Evolutionary conservation across 1,140 invertebrate genomes (phyloP), one percentile per base, ranked within the genome.

Genomic region (Choristoneura fumiferana): DNA sequence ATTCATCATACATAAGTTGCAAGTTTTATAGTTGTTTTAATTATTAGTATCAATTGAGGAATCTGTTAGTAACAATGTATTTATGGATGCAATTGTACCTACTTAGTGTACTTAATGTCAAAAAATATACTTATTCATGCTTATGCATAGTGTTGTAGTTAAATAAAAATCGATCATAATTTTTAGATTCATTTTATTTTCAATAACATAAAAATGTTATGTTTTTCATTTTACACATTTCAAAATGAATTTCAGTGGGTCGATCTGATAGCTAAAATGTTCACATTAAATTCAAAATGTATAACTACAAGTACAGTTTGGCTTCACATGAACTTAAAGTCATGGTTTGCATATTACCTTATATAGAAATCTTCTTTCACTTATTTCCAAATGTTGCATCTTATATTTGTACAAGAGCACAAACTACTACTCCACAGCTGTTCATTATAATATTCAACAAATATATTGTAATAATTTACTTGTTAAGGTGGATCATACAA

Each of bases 151-250:
- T 29, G 6, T 6, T 34, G 13, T 12, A 54, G n/a, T 37, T 61
- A 62, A 78, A 73, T 71, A 29, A 76, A 76, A 72, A 52, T 62
- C 67, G 59, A 34, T 15, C 55, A 74, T 84, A 82, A 79, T 85
- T 90, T 89, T 90, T 87, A 87, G 77, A 83, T 87, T 89, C 86
- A 87, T 89, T 90, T 90, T 90, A 90, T 90, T 90, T 89, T 90
- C 85, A 90, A 89, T 90, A 90, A 90, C 89, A 90, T 90, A 90
- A 90, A 90, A 90, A 90, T 89, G 88, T 90, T 90, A 90, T 89
- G 83, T 84, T 87, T 89, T 84, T 68, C 71, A 78, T 89, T 87
- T 84, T 84, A 87, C 76, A 87, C 78, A 84, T 82, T 81, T 87
- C 71, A 67, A 85, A 87, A 85, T 78, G 71, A 83, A 87, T 79